Conservation (phyloP, 2,888 invertebrate genomes). For the Morinoia aosen region DNA sequence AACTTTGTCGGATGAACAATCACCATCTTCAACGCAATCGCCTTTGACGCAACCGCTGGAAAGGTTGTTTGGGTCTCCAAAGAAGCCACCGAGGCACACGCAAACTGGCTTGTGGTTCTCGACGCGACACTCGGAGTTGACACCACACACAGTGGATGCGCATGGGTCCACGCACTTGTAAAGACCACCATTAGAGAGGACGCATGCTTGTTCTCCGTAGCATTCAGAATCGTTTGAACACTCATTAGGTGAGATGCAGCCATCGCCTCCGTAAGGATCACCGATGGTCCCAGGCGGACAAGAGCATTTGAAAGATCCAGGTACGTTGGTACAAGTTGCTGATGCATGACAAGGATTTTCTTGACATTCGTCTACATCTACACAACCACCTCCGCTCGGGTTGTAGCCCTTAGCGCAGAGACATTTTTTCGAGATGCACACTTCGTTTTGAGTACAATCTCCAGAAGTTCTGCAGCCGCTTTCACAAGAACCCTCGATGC, state of each 20-base stretch:
- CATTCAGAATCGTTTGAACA: conserved; percentile 84
- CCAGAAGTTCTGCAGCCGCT: conserved; percentile 86
- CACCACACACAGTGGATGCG: conserved; percentile 79
- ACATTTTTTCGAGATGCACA: conserved; percentile 83
- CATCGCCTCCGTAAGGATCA: conserved; percentile 75
- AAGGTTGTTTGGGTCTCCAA: conserved; percentile 84
- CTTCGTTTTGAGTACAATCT: conserved; percentile 84
- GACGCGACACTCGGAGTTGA: conserved; percentile 83
- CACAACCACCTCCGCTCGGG: conserved; percentile 81
- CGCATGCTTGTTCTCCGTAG: conserved; percentile 81
- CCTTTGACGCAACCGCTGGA: conserved; percentile 89
- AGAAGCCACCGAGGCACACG: conserved; percentile 83
- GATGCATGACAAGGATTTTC: conserved; percentile 79
- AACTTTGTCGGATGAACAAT: conserved; percentile 82
- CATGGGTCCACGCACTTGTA: conserved; percentile 86
- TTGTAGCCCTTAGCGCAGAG: conserved; percentile 76
- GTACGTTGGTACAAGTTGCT: conserved; percentile 84
- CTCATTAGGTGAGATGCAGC: conserved; percentile 83
- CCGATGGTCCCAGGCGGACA: conserved; percentile 87
- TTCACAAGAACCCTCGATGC: conserved; percentile 84
- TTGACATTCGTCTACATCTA: conserved; percentile 86
- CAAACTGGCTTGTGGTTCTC: conserved; percentile 82
- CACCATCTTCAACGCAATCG: conserved; percentile 84
- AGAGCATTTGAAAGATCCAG: conserved; percentile 84
- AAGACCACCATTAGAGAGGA: conserved; percentile 70